Percentiles rank a stretch among this genome's conserved stretches.
Evolutionary conservation across 2,797 vertebrate genomes (phyloP).

Genomic region (Tamandua tetradactyla): DNA sequence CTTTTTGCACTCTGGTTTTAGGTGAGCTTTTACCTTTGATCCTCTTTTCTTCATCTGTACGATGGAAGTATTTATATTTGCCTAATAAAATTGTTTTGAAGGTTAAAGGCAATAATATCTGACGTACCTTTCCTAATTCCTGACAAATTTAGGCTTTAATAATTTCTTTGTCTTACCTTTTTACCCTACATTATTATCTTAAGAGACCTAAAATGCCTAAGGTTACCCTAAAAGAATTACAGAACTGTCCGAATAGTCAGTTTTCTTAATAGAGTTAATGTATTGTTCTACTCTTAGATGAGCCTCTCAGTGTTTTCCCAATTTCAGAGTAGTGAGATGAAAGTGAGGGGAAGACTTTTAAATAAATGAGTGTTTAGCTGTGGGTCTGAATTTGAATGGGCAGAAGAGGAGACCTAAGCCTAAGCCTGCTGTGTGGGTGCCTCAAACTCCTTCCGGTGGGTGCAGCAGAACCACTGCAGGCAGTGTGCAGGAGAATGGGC

Average conservation of each 20-base stretch:
- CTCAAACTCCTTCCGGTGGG: background rate
- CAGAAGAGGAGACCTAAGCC: background rate
- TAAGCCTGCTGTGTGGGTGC: too few relatives aligned
- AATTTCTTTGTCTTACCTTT: background rate
- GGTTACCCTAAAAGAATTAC: background rate
- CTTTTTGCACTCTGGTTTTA: background rate
- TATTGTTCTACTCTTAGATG: background rate
- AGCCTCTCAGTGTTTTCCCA: background rate
- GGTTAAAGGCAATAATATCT: background rate
- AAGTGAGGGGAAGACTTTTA: too few relatives aligned
- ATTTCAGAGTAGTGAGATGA: background rate
- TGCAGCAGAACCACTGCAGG: background rate
- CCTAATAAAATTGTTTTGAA: background rate
- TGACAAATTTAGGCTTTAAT: background rate
- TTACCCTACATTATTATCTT: background rate
- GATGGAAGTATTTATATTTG: too few relatives aligned
- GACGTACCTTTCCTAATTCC: background rate
- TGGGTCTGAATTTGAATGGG: background rate
- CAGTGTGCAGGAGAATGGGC: too few relatives aligned
- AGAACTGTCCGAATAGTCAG: fast-evolving
- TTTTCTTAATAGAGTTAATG: background rate
- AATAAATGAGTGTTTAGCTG: too few relatives aligned
- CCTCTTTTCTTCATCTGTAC: background rate
- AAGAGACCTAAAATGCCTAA: background rate
- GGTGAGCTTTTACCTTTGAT: background rate